Evolutionary conservation across 2,113 vertebrate genomes (phyloP).

Genomic region (Nothocercus nigrocapillus): DNA sequence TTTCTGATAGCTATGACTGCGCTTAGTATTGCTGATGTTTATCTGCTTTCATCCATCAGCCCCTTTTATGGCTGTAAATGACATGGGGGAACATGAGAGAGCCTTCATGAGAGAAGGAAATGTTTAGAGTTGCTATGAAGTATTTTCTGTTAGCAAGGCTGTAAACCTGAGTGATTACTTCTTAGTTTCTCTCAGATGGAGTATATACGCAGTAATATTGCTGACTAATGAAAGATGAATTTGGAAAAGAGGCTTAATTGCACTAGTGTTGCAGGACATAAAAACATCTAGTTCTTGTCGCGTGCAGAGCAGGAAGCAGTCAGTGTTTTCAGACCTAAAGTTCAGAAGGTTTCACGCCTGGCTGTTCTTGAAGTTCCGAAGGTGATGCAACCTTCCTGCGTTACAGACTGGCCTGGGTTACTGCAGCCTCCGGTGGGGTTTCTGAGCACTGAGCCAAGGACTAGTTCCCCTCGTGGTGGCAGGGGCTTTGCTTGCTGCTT

Average conservation of each 20-base stretch:
- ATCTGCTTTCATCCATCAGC: background rate
- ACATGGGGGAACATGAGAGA: background rate
- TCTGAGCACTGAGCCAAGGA: fast-evolving
- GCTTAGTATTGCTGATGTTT: background rate
- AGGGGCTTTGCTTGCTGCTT: background rate
- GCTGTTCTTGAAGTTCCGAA: background rate
- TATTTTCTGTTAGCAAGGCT: background rate
- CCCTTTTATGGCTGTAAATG: background rate
- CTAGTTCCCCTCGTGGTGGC: background rate
- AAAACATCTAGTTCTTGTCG: background rate
- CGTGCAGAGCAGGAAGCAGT: background rate
- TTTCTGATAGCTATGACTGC: background rate
- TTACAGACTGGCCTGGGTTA: background rate
- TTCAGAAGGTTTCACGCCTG: background rate
- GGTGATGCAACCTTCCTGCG: background rate
- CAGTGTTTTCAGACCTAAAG: background rate
- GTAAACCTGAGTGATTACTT: background rate
- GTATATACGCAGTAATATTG: background rate
- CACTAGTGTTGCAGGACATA: background rate
- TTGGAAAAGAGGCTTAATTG: background rate
- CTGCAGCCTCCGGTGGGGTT: background rate
- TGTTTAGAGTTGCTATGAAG: background rate
- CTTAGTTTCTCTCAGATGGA: background rate
- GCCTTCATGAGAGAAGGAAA: background rate
- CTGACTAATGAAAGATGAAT: background rate